Evolutionary conservation across 2,888 invertebrate genomes (phyloP), one percentile per base, ranked within the genome.

Genomic region (Drosophila emarginata): DNA sequence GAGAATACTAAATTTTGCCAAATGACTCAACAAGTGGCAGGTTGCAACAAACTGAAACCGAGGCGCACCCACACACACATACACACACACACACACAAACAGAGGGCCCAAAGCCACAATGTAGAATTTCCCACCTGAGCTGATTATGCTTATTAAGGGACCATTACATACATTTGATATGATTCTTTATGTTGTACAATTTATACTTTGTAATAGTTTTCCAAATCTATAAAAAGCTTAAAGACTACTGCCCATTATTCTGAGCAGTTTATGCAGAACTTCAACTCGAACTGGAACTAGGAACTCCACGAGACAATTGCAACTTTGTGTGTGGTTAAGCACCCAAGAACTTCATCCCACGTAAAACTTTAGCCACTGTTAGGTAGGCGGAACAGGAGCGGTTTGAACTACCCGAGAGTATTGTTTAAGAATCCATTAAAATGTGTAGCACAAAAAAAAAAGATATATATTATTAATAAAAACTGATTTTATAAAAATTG

Each of bases 11-110:
- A 82, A 82, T 70, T 67, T 68, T 65, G 65, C 60, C 61, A 18
- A 76, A 76, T 87, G 82, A 87, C 86, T 82, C 82, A 82, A 82
- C 88, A 85, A 87, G 88, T 82, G 85, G 86, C 82, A 80, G 36
- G 60, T 68, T 72, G 71, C 40, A 40, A 73, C 54, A 64, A 65
- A 39, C 23, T 26, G 23, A 61, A 58, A 63, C n/a, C 21, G 11
- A 37, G 62, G 26, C 77, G 40, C 75, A 56, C 59, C 53, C 66
- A 62, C 61, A 62, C 62, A 15, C 21, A n/a, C n/a, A n/a, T n/a
- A n/a, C n/a, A n/a, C n/a, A n/a, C n/a, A n/a, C n/a, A n/a, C n/a
- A n/a, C n/a, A n/a, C n/a, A n/a, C n/a, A n/a, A n/a, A n/a, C n/a
- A n/a, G n/a, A n/a, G n/a, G 9, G 9, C 9, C 9, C 9, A 11